Evolutionary conservation across 2,113 vertebrate species (phyloP), one percentile per base, ranked within the genome.

Genomic region (Noturus placidus): DNA sequence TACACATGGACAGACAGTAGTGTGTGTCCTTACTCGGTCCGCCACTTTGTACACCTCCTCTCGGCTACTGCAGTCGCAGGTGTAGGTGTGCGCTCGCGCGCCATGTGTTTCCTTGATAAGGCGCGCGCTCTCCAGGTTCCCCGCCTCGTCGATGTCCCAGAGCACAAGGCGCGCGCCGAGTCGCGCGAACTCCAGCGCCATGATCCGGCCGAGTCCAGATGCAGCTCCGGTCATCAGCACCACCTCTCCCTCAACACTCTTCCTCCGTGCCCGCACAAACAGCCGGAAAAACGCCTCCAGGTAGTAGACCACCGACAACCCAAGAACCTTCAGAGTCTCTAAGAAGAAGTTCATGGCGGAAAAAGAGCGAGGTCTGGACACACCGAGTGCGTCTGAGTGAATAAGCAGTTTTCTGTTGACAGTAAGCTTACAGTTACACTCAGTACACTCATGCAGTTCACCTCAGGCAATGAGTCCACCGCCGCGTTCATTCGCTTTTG

Each of bases 111-210:
- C 89, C 86, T 91, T 93, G 14, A 84, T 93, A 84, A 97, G 79
- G 14, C 88, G 88, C 0, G 93, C 93, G 0, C 97, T 97, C 88
- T 97, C 95, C 90, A 95, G 93, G 78, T 96, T 95, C 0, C 95
- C 96, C 13, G 97, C 96, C 91, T 96, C 89, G 90, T 97, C 96
- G 63, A 99, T 95, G 57, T 99, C 98, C 98, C 98, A 99, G 65
- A 99, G 91, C 42, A 99, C 97, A 57, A 99, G 59, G 0, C 92
- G 95, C 25, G 96, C 93, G 80, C 94, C 95, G 11, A 95, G 95
- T 0, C 86, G 84, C 0, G 96, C 96, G 92, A 99, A 98, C 90
- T 96, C 95, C 61, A 95, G 78, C 0, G 97, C 95, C 91, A 98
- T 88, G 4, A 95, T 92, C 52, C 97, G 95, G 17, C 98, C 97